These are phyloP conservation scores for Scarus forsteni DNA, from an alignment of 2,797 vertebrate species.

Conservation along the genomic window DNA sequence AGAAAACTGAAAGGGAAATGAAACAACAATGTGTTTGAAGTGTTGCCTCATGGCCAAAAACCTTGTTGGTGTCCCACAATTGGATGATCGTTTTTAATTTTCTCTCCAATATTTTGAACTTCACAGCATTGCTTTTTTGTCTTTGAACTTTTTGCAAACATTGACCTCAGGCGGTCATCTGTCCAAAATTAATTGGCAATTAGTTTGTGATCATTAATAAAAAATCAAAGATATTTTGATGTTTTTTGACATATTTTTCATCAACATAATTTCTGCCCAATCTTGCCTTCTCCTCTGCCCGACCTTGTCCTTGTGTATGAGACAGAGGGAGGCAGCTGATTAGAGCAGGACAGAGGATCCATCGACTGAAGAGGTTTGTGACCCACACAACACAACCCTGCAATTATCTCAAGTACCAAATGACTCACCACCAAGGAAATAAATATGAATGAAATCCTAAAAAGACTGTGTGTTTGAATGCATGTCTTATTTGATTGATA, in stretches of 20 bases:
- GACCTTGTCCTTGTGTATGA: conserved; percentile 29
- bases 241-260: conserved; percentile 4
- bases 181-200: not conserved
- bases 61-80: too few relatives aligned
- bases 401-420: conserved; percentile 66
- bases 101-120: not conserved
- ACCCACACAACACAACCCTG: conserved; percentile 45
- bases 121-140: not conserved
- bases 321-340: conserved; percentile 30
- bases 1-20: not conserved
- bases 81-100: conserved; percentile 1
- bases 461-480: conserved; percentile 7
- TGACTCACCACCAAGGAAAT: conserved; percentile 57
- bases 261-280: conserved; percentile 4
- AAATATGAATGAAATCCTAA: conserved; percentile 37
- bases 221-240: not conserved
- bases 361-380: conserved; percentile 61
- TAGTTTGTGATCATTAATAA: not conserved
- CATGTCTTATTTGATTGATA: conserved; percentile 5
- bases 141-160: not conserved
- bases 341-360: conserved; percentile 37
- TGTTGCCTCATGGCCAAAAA: not conserved
- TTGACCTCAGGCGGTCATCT: not conserved
- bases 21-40: not conserved
- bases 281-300: not conserved